Conservation (phyloP, 1,140 invertebrate genomes). For the Cyclargus thomasi region DNA sequence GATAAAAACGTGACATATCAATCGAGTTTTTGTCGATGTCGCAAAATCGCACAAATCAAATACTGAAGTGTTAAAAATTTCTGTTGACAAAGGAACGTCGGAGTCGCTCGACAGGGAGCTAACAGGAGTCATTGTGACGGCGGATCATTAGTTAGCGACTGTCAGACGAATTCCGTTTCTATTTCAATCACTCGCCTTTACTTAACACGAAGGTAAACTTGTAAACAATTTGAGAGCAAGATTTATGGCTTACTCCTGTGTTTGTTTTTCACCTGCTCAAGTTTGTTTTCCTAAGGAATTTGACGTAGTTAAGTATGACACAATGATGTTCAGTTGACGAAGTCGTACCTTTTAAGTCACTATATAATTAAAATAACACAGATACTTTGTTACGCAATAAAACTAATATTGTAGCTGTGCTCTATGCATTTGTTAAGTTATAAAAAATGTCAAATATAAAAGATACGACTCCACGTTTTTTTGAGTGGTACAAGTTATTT, state of each 20-base stretch:
- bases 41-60: slow-evolving; percentile 72
- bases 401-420: no score
- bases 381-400: no score
- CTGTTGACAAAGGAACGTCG: slow-evolving; percentile 52
- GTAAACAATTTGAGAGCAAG: slow-evolving; percentile 54
- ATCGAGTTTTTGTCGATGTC: slow-evolving; percentile 64
- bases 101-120: slow-evolving; percentile 54
- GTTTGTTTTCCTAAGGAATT: slow-evolving; percentile 25
- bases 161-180: slow-evolving; percentile 49
- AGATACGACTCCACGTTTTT: no score
- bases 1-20: slow-evolving; percentile 70
- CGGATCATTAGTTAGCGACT: slow-evolving; percentile 65
- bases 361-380: no score
- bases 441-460: no score
- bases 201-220: slow-evolving; percentile 56
- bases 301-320: slow-evolving; percentile 3
- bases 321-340: not conserved
- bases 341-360: no score
- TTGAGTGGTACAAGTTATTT: no score
- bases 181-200: slow-evolving; percentile 48
- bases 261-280: slow-evolving; percentile 46
- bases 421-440: no score
- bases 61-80: slow-evolving; percentile 71
- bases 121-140: slow-evolving; percentile 46
- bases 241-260: slow-evolving; percentile 47